Evolutionary conservation across 1,140 invertebrate genomes (phyloP).

Genomic region (Acromyrmex heyeri): DNA sequence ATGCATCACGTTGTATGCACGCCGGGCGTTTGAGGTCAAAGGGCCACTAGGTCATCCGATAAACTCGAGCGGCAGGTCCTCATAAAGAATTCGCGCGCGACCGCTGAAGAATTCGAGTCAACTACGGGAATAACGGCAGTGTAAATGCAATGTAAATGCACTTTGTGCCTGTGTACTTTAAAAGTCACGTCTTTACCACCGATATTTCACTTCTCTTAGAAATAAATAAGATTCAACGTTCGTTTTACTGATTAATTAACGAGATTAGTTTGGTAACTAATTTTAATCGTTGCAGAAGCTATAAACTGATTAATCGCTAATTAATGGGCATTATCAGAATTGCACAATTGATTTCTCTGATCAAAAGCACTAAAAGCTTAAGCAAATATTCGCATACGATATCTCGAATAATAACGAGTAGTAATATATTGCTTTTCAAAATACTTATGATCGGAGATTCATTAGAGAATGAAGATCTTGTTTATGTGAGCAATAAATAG

Average conservation of each 20-base stretch:
- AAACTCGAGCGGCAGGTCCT: slow-evolving; percentile 26
- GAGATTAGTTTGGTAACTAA: not conserved
- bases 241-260: slow-evolving; percentile 43
- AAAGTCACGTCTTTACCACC: not conserved
- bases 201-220: not conserved
- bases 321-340: slow-evolving; percentile 8
- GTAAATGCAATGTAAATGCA: slow-evolving; percentile 41
- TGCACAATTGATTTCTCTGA: slow-evolving; percentile 7
- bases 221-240: not conserved
- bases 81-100: slow-evolving; percentile 30
- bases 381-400: not conserved
- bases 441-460: not conserved
- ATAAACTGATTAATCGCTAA: slow-evolving; percentile 21
- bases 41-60: slow-evolving; percentile 66
- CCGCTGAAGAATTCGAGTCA: slow-evolving; percentile 29
- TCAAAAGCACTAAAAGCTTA: not conserved
- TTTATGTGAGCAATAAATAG: not conserved
- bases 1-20: slow-evolving; percentile 36
- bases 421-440: not conserved
- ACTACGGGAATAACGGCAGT: not conserved
- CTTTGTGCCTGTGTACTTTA: slow-evolving; percentile 7
- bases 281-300: slow-evolving; percentile 10
- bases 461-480: not conserved
- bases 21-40: slow-evolving; percentile 40
- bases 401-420: not conserved